Evolutionary conservation across 2,888 invertebrate species (phyloP), one percentile per base, ranked within the genome.

Genomic region (Eucera pruinosa): DNA sequence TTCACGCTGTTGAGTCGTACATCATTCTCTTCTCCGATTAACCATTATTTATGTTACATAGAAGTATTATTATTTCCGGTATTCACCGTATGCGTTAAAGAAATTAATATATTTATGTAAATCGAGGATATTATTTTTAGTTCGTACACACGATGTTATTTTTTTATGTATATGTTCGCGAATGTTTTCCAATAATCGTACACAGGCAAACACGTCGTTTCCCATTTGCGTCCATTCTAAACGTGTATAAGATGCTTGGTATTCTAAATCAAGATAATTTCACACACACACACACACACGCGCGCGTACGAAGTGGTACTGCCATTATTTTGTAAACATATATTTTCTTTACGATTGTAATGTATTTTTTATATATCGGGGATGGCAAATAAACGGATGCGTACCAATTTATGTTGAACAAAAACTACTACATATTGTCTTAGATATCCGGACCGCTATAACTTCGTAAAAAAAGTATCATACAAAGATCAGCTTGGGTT

Each of bases 261-360:
- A 25, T 65, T 50, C 61, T 62, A 55, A 76, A 73, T 72, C 69
- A 62, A 66, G 61, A 72, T 69, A 71, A 48, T 62, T 47, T 66
- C 66, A 62, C 41, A 23, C 20, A 58, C n/a, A n/a, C n/a, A n/a
- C n/a, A n/a, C n/a, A n/a, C n/a, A n/a, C n/a, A n/a, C n/a, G n/a
- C n/a, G n/a, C n/a, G n/a, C n/a, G n/a, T n/a, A n/a, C 30, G 30
- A 67, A 45, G 30, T 60, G 60, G 43, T 71, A 80, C 74, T 73
- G 70, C 81, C 78, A 78, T 80, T 80, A 62, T 67, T 80, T 81
- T 71, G 23, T 71, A 72, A 65, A 75, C 61, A 64, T 81, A 82
- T 68, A 65, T 62, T 73, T 81, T 54, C 39, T 69, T 80, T 76
- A 60, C 11, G 50, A 61, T 20, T 25, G 67, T 54, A 57, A 62